Conservation (phyloP, 2,797 vertebrate species). For the Acrossocheilus fasciatus region DNA sequence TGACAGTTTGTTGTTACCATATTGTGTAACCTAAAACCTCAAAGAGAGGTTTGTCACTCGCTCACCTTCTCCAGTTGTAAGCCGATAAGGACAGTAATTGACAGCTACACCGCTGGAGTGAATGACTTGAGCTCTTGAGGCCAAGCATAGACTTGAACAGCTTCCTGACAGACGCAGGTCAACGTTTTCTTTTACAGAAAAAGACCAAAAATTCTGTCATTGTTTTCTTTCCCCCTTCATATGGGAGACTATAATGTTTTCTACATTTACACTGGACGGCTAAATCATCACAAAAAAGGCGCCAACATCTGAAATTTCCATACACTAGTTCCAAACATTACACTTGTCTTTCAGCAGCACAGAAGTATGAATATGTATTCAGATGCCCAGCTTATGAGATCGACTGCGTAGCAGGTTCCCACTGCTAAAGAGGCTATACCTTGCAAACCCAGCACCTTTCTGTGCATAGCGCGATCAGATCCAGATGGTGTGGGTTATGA, state of each 20-base stretch:
- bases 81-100: conserved; percentile 47
- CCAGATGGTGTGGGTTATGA: conserved; percentile 94
- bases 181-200: conserved; percentile 19
- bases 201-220: background rate
- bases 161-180: conserved; percentile 16
- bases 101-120: conserved; percentile 39
- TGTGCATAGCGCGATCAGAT: conserved; percentile 87
- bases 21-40: conserved; percentile 54
- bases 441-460: conserved; percentile 79
- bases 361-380: conserved; percentile 44
- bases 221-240: conserved; percentile 19
- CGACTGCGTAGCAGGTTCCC: conserved; percentile 19
- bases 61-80: conserved; percentile 51
- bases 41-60: conserved; percentile 45
- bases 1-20: conserved; percentile 58
- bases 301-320: conserved; percentile 37
- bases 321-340: conserved; percentile 35
- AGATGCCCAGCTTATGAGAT: conserved; percentile 31
- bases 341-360: conserved; percentile 26
- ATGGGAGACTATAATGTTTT: conserved; percentile 14
- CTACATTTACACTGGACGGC: conserved; percentile 7
- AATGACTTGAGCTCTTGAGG: conserved; percentile 38
- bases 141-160: conserved; percentile 15
- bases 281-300: conserved; percentile 1
- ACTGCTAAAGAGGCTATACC: conserved; percentile 74